phyloP scores from a whole-genome alignment of 2,113 vertebrate genomes.

The Cyanistes caeruleus region DNA sequence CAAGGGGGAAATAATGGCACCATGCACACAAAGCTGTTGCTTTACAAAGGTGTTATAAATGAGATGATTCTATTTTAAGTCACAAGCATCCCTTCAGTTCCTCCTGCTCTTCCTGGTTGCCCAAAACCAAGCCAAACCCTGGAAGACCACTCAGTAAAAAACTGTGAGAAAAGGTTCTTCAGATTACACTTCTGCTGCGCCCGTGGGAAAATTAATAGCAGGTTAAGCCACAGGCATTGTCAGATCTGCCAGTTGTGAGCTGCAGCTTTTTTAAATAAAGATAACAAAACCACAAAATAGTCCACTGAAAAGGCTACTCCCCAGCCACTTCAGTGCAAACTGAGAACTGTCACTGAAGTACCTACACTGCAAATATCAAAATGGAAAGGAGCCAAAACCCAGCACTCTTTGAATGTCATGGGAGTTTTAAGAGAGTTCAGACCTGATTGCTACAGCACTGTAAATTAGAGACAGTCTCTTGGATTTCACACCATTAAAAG shows the following conservation, averaged over 20 bases:
- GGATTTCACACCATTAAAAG: not conserved
- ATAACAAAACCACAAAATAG: not conserved
- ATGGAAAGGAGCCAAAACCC: not conserved
- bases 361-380: not conserved
- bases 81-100: not conserved
- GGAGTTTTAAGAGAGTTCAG: not conserved
- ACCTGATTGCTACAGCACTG: not conserved
- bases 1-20: not conserved
- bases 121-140: not conserved
- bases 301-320: not conserved
- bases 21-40: rapidly evolving
- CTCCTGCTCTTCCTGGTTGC: not conserved
- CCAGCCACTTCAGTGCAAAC: not conserved
- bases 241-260: not conserved
- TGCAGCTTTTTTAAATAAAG: not conserved
- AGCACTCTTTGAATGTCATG: not conserved
- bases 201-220: not conserved
- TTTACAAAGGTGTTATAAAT: not conserved
- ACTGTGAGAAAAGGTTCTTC: not conserved
- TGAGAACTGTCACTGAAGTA: not conserved
- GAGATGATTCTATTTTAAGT: not conserved
- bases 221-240: not conserved
- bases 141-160: not conserved
- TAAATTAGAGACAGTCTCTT: not conserved
- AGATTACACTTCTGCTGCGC: not conserved